Base-by-base conservation (phyloP, 2,797 vertebrate genomes). In the Astyanax mexicanus region DNA sequence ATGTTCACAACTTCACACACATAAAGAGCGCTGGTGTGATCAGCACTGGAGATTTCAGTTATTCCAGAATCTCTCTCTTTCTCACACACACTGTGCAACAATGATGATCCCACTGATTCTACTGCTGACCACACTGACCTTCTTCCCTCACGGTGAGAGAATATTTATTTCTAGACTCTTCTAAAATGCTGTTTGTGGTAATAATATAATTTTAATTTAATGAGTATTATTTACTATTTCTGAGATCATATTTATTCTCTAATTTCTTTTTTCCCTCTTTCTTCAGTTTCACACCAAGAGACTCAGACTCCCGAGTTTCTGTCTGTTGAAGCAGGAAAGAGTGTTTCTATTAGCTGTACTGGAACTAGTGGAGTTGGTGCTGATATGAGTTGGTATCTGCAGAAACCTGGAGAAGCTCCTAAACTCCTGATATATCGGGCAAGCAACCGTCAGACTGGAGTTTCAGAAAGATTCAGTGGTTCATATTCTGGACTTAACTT, bases 341-440 rank as follows among this genome's bases (percentile, higher is more conserved):
- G 73, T 21, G 81, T 67, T 45, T 74, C 57, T 52, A 40, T 89
- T 6, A 80, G 32, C 25, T 87, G 86, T 78, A 72, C 13, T 17
- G 77, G 49, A 5, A 74, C 9, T 19, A 0, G 0, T 11, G 64
- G 13, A 68, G 51, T 80, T 57, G 2, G 0, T n/a, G 0, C 2
- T 52, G 0, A 1, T 8, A 49, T 27, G 51, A 54, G 51, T 65
- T 89, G 88, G 85, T 86, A 83, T 52, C 83, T 80, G 60, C 85
- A 86, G 79, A 89, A 79, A 82, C 80, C 79, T 72, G 83, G 83
- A 69, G 75, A 88, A 51, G 2, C 60, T 51, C 73, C 82, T 0
- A 80, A 84, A 74, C 84, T 72, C 11, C 83, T 87, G 3, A 81
- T 85, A 35, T 78, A 85, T 9, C 0, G 0, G 0, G 0, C 11